These are phyloP conservation scores for Cyprinodon tularosa DNA, from an alignment of 2,113 vertebrate genomes.

Conservation along the genomic window DNA sequence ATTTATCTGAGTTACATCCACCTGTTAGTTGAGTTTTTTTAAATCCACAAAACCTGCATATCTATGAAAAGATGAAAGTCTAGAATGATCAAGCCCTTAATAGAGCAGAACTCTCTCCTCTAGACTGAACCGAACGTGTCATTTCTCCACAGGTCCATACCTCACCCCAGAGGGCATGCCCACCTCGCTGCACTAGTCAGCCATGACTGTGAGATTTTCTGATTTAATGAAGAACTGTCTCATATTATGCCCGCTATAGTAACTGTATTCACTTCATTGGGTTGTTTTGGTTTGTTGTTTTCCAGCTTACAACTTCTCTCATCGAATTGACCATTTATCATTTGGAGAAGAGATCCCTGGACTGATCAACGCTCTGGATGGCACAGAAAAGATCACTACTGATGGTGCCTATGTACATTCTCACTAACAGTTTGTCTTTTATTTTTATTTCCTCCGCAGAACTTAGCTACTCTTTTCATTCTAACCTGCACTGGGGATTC, in stretches of 20 bases:
- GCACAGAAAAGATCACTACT: conserved; percentile 92
- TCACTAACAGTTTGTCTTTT: background rate
- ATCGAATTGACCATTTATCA: conserved; percentile 96
- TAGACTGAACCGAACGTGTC: conserved; percentile 9
- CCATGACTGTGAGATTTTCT: conserved; percentile 89
- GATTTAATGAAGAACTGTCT: background rate
- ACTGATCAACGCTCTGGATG: conserved; percentile 94
- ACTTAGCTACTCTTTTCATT: background rate
- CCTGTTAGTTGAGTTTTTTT: background rate
- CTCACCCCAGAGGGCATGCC: conserved; percentile 95
- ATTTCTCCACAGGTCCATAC: conserved; percentile 88
- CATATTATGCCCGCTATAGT: background rate
- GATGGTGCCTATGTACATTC: conserved; percentile 86
- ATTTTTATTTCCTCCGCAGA: background rate
- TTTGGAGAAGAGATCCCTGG: conserved; percentile 94
- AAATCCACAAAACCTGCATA: background rate
- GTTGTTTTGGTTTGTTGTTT: conserved; percentile 32
- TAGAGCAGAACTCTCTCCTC: background rate
- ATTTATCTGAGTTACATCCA: no score
- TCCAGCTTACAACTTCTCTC: conserved; percentile 96
- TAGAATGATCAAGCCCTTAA: background rate
- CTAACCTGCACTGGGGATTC: background rate
- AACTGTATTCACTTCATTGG: background rate
- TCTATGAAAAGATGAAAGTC: background rate
- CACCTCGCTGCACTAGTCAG: conserved; percentile 95